A percentile compares a stretch with the other conserved stretches of the same genome.
Conservation (phyloP, 2,888 invertebrate species). For the Lordiphosa fenestrarum region DNA sequence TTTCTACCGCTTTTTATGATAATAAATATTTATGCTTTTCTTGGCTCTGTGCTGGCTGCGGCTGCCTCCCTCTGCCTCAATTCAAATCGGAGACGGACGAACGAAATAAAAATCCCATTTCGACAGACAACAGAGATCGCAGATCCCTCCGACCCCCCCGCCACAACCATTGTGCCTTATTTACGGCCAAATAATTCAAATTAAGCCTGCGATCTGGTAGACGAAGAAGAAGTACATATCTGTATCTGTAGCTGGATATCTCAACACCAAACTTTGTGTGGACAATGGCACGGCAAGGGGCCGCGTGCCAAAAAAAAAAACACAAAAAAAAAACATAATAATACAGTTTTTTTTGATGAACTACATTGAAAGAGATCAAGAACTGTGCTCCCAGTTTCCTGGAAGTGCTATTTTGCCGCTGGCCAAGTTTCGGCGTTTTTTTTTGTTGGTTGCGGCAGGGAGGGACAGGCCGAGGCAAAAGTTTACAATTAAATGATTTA, state of each 20-base stretch:
- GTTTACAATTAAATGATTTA: slow-evolving; percentile 75
- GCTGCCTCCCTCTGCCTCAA: slow-evolving; percentile 30
- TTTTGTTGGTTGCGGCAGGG: no score
- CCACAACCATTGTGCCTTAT: slow-evolving; percentile 66
- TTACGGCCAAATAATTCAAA: slow-evolving; percentile 79
- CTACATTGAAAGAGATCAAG: slow-evolving; percentile 42
- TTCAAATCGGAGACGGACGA: slow-evolving; percentile 52
- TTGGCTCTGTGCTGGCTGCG: slow-evolving; percentile 21
- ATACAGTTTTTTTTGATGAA: slow-evolving; percentile 55
- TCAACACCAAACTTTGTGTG: slow-evolving; percentile 43
- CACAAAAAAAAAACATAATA: slow-evolving; percentile 10
- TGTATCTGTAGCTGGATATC: slow-evolving; percentile 44
- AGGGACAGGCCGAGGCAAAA: slow-evolving; percentile 32
- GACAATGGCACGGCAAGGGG: slow-evolving; percentile 49
- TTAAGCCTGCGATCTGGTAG: slow-evolving; percentile 57
- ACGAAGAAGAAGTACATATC: slow-evolving; percentile 22
- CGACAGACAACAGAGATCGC: slow-evolving; percentile 36
- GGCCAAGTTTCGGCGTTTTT: slow-evolving; percentile 6
- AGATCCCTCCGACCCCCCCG: slow-evolving; percentile 12
- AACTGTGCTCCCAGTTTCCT: slow-evolving; percentile 32
- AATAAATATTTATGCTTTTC: slow-evolving; percentile 72
- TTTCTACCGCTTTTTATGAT: slow-evolving; percentile 54
- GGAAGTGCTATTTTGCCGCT: slow-evolving; percentile 31
- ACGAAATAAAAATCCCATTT: slow-evolving; percentile 68
- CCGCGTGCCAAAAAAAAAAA: slow-evolving; percentile 61